phyloP scores from a whole-genome alignment of 2,888 invertebrate species.

The Acrobasis repandana region DNA sequence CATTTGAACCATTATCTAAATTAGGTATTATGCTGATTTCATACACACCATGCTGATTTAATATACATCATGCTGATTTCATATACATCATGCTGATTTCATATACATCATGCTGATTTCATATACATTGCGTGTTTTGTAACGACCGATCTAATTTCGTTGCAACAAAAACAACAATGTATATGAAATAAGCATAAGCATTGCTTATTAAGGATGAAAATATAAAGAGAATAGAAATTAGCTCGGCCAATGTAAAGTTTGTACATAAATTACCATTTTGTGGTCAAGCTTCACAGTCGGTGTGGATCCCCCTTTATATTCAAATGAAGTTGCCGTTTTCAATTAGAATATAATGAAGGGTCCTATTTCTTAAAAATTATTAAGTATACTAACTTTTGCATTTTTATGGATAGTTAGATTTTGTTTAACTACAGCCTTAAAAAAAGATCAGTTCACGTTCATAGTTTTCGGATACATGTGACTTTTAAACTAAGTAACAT shows the following conservation, averaged over 20 bases:
- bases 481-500: too few species aligned
- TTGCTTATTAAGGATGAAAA: too few species aligned
- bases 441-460: not conserved
- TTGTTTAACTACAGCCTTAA: not conserved
- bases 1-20: too few species aligned
- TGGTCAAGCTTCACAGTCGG: conserved; percentile 4
- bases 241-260: not conserved
- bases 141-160: too few species aligned
- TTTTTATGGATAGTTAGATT: not conserved
- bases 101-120: too few species aligned
- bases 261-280: not conserved
- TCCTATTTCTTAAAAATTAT: not conserved
- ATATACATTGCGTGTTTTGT: too few species aligned
- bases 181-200: too few species aligned
- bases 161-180: too few species aligned
- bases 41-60: too few species aligned
- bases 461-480: not conserved
- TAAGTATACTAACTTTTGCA: not conserved
- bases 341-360: conserved; percentile 45
- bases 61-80: too few species aligned
- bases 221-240: not conserved
- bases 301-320: conserved; percentile 46
- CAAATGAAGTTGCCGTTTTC: conserved; percentile 48
- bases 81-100: too few species aligned
- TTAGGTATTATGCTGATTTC: too few species aligned